Base-by-base conservation (phyloP, 2,113 vertebrate genomes). In the Crotophaga sulcirostris region DNA sequence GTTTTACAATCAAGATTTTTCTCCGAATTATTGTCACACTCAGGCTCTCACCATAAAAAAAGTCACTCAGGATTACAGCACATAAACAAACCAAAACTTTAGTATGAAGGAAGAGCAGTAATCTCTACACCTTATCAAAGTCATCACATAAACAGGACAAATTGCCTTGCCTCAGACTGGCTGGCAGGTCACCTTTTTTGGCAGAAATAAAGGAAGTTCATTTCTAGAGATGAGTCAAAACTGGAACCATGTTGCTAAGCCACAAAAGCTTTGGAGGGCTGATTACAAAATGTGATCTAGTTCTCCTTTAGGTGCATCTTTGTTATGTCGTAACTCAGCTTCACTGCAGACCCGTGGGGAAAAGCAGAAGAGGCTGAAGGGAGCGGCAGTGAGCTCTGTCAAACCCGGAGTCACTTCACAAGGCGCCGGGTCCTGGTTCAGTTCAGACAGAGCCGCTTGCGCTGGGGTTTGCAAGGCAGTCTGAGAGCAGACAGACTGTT, bases 221-320 rank as follows among this genome's bases (percentile, higher is more conserved):
- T 89, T 92, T 90, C 92, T 93, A 89, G 88, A 96, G 83, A 93
- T 94, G 94, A 94, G 88, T 96, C 90, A 93, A 87, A 93, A 92
- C 64, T 93, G 86, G 80, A 96, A 94, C 80, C 3, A 1, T 84
- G 45, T 56, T 75, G 69, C 72, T 88, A 90, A 93, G 73, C 68
- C 77, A 51, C 85, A 52, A 33, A 79, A 84, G n/a, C 85, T 90
- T 89, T 54, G 49, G 49, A 81, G 54, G 36, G 64, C 33, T 72
- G 60, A 24, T 86, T 86, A 78, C 47, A 93, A 93, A 96, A 94
- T 31, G 21, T 0, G 19, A 23, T 85, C 73, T 81, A 25, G 42
- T 79, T 94, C 81, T 93, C 51, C 15, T 81, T 86, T 72, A 56
- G 60, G 56, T 74, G 21, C 34, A 6, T 47, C 47, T 74, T 74